Evolutionary conservation across 2,113 vertebrate genomes (phyloP).

Genomic region (Donacobius atricapilla): DNA sequence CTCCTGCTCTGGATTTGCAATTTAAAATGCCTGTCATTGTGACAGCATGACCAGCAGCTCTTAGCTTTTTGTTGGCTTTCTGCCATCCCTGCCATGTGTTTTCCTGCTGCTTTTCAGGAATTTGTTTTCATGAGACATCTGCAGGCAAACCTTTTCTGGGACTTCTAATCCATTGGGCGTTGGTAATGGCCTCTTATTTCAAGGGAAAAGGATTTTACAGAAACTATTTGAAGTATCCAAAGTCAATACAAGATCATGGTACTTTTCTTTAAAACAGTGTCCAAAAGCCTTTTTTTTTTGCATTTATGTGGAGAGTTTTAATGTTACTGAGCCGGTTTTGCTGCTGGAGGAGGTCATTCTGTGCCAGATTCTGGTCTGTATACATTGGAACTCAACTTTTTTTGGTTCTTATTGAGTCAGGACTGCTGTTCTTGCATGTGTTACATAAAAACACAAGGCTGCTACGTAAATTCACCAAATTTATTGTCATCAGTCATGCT

Average conservation of each 20-base stretch:
- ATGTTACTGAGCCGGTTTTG: neutral
- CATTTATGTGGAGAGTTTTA: neutral
- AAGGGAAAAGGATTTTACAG: neutral
- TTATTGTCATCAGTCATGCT: neutral
- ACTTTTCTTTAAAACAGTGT: neutral
- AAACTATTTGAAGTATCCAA: neutral
- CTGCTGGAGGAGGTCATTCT: neutral
- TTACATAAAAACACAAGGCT: neutral
- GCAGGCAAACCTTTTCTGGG: neutral
- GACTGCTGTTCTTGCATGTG: neutral
- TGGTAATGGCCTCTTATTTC: neutral
- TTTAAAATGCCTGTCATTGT: neutral
- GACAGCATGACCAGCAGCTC: neutral
- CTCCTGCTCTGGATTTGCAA: neutral
- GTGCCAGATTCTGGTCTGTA: neutral
- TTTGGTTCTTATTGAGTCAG: neutral
- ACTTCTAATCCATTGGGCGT: neutral
- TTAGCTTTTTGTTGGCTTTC: neutral
- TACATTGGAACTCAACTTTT: neutral
- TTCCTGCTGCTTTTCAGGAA: slow-evolving; percentile 27
- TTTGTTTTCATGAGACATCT: neutral
- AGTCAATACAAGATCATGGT: neutral
- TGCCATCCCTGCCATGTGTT: neutral
- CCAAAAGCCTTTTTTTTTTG: neutral
- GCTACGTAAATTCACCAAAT: neutral